A percentile compares a stretch with the other conserved stretches of the same genome.
phyloP scores from a whole-genome alignment of 2,888 invertebrate species.

The Icerya purchasi region DNA sequence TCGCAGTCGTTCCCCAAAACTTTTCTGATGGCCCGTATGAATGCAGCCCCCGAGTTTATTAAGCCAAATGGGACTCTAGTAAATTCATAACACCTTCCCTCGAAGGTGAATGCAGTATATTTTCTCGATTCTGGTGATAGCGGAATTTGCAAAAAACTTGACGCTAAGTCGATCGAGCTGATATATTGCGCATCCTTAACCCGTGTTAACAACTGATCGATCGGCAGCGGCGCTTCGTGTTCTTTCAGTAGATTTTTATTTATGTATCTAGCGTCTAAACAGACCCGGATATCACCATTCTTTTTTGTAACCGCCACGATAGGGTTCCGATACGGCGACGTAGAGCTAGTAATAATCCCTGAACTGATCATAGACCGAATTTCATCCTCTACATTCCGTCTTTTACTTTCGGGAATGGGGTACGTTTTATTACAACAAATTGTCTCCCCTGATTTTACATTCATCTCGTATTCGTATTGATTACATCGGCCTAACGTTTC shows the following conservation, averaged over 20 bases:
- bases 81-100: background rate
- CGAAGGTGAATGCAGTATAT: background rate
- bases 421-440: too few relatives aligned
- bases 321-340: background rate
- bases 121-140: background rate
- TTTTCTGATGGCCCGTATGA: background rate
- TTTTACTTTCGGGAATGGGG: background rate
- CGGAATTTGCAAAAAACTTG: background rate
- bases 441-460: too few relatives aligned
- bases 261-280: background rate
- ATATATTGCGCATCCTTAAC: background rate
- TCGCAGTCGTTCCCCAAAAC: background rate
- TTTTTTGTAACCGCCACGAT: background rate
- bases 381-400: background rate
- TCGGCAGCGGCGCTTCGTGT: background rate
- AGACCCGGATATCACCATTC: background rate
- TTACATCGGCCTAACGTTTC: too few relatives aligned
- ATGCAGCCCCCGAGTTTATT: background rate
- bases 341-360: background rate
- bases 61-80: background rate
- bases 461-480: too few relatives aligned
- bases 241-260: background rate
- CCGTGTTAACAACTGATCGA: background rate
- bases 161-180: background rate
- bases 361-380: background rate